A percentile compares a stretch with the other conserved stretches of the same genome.
These are phyloP conservation scores for Canis aureus DNA, from an alignment of 2,113 vertebrate genomes.

Conservation along the genomic window DNA sequence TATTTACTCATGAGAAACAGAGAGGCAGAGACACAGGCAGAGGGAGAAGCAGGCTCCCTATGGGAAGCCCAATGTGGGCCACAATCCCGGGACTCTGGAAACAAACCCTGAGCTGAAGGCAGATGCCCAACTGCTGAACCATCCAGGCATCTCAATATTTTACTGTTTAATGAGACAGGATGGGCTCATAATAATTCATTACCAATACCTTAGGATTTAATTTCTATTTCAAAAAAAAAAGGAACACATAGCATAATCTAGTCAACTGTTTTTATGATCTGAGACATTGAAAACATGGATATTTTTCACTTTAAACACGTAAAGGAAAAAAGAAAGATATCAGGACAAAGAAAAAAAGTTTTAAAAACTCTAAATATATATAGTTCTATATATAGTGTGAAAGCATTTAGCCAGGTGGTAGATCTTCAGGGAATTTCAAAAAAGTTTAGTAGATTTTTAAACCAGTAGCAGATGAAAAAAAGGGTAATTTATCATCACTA, in stretches of 20 bases:
- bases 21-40: too few relatives aligned
- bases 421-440: slow-evolving; percentile 42
- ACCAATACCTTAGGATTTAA: not conserved
- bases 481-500: slow-evolving; percentile 57
- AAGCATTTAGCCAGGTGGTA: slow-evolving; percentile 47
- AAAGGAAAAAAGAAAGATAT: not conserved
- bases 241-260: not conserved
- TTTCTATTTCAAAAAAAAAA: slow-evolving; percentile 18
- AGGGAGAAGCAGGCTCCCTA: too few relatives aligned
- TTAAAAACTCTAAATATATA: not conserved
- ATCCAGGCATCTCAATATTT: not conserved
- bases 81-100: too few relatives aligned
- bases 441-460: slow-evolving; percentile 57
- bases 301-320: slow-evolving; percentile 37
- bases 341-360: not conserved
- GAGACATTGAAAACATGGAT: not conserved
- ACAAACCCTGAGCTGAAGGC: too few relatives aligned
- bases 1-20: too few relatives aligned
- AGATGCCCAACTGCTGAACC: too few relatives aligned
- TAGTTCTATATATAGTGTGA: not conserved
- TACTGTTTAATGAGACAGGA: not conserved
- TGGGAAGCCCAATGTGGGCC: too few relatives aligned
- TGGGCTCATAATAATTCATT: not conserved
- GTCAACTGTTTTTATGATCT: not conserved
- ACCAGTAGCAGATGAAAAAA: slow-evolving; percentile 50